Base-by-base conservation (phyloP, 2,888 invertebrate species). In the Drosophila subquinaria region DNA sequence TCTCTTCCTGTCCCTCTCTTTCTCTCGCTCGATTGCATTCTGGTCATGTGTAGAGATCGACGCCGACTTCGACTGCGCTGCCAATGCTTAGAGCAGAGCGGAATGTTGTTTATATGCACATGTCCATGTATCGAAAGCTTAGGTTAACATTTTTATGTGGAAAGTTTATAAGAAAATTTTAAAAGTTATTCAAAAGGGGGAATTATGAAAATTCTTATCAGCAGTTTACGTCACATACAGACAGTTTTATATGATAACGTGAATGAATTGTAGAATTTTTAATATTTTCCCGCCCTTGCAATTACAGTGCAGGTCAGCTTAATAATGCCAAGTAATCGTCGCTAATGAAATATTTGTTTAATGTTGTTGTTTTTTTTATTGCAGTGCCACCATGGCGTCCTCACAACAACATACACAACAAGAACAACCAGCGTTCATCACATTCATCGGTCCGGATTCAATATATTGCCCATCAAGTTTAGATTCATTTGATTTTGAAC, bases 331-430 rank as follows among this genome's bases (percentile, higher is more conserved):
- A 36, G 36, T 64, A 51, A 68, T 65, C 33, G 11, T 33, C 42
- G 36, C 55, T 73, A 65, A 65, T 71, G 10, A 9, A 57, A 60
- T 35, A 5, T 4, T 27, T 43, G 36, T 48, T 40, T 42, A 51
- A 27, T 20, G 3, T 36, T 35, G 17, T 10, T 6, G 38, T 45
- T 61, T 45, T 76, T 47, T 76, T 47, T 42, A 10, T 17, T 95
- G 76, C 94, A 97, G 97, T 94, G 96, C 96, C 97, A 95, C 89
- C 92, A 97, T 97, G 97, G 97, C 97, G 95, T 94, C 95, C 94
- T 93, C 93, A 93, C 93, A 94, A 94, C 83, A 82, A 79, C 68
- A 65, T 69, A 47, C 56, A 69, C 73, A 65, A 48, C 63, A 69
- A 69, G 64, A 69, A 82, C 74, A 81, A 87, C 67, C 79, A 81